Evolutionary conservation across 2,797 vertebrate genomes (phyloP), one percentile per base, ranked within the genome.

Genomic region (Ctenochaetus hawaiiensis): DNA sequence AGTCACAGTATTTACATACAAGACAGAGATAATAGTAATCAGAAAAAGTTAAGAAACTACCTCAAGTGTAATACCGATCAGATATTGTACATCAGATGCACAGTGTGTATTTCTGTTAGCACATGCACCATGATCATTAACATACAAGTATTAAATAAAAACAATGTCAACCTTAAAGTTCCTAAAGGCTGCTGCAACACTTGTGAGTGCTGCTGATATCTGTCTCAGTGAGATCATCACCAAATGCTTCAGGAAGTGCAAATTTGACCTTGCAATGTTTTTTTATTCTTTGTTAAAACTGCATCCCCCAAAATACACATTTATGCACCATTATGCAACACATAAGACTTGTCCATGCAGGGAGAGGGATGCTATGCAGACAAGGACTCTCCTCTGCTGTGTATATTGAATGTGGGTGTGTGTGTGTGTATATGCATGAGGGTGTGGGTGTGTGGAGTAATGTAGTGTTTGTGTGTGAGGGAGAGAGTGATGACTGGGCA

Each of bases 401-500:
- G 49, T 65, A 68, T 60, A n/a, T 39, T 62, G 53, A 51, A 57
- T 34, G 58, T 73, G 72, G 43, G 45, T 41, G 43, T n/a, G 22
- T n/a, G 1, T 20, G 52, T 53, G 51, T 54, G 13, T 1, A 22
- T 56, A 23, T 23, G 58, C 26, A 30, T 30, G 26, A 30, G 72
- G 43, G 45, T 41, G 43, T n/a, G 23, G 16, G 1, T 20, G 52
- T 54, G 52, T 56, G 14, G 52, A 63, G 59, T n/a, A 52, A 59
- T 60, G 54, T 41, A 1, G 34, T 59, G 60, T 44, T 26, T 75
- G 57, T 66, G 34, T 56, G 59, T 34, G 43, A n/a, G 70, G 5
- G 53, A 30, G 18, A 72, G 79, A 77, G 67, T 88, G 85, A 81
- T 87, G 85, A 85, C 84, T 71, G 79, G 66, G 67, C 78, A 69